A percentile compares a stretch with the other conserved stretches of the same genome.
phyloP scores from a whole-genome alignment of 2,113 vertebrate genomes.

The Planiliza haematocheilus region DNA sequence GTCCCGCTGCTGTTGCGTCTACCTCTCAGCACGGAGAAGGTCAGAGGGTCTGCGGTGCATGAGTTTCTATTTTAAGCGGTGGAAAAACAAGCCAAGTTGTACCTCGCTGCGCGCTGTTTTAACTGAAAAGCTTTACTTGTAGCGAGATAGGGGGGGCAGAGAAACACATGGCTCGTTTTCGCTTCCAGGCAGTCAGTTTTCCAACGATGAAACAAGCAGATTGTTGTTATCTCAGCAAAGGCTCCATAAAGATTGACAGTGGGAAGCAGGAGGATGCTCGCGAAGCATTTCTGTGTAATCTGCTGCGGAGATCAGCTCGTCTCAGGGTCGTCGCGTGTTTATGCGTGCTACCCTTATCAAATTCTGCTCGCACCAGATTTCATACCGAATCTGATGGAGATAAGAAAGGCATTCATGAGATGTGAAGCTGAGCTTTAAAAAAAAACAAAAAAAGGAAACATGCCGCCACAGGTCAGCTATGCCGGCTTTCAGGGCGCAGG shows the following conservation, averaged over 20 bases:
- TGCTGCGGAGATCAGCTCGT: conserved; percentile 46
- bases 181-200: conserved; percentile 38
- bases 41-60: conserved; percentile 26
- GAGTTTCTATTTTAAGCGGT: conserved; percentile 27
- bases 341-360: conserved; percentile 40
- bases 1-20: conserved; percentile 46
- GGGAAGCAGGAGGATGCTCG: conserved; percentile 39
- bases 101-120: not conserved
- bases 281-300: conserved; percentile 53
- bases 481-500: not conserved
- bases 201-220: conserved; percentile 50
- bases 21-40: conserved; percentile 23
- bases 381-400: conserved; percentile 26
- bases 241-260: conserved; percentile 32
- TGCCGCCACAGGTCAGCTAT: conserved; percentile 15
- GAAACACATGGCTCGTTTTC: conserved; percentile 26
- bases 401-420: not conserved
- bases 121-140: too few species aligned
- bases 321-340: conserved; percentile 27
- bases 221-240: conserved; percentile 54
- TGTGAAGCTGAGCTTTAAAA: conserved; percentile 1
- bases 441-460: conserved; percentile 18
- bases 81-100: not conserved
- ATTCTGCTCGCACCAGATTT: conserved; percentile 33
- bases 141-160: conserved; percentile 17